Conservation (phyloP, 2,113 vertebrate genomes). For the Trichomycterus rosablanca region DNA sequence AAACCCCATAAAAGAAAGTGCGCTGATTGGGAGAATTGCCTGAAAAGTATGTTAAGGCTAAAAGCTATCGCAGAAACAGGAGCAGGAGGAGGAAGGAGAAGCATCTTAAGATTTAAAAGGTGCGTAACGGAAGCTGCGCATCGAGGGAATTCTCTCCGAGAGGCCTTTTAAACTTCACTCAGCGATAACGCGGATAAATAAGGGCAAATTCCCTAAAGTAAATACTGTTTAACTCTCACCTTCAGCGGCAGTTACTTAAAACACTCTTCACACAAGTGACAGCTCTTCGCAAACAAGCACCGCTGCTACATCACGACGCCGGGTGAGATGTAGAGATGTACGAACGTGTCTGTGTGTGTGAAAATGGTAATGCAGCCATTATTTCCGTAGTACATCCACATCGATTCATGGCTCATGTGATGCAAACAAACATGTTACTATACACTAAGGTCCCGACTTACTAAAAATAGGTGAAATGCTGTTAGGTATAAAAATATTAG, state of each 20-base stretch:
- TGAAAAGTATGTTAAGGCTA: slow-evolving; percentile 58
- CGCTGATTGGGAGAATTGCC: too few species aligned
- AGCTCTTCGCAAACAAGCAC: slow-evolving; percentile 50
- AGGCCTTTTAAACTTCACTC: slow-evolving; percentile 62
- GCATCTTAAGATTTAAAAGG: slow-evolving; percentile 63
- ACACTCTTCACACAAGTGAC: slow-evolving; percentile 63
- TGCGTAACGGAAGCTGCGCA: slow-evolving; percentile 58
- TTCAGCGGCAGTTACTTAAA: slow-evolving; percentile 66
- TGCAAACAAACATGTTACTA: too few species aligned
- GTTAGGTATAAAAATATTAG: too few species aligned
- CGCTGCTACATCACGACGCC: too few species aligned
- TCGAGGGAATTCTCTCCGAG: slow-evolving; percentile 63
- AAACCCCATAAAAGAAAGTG: slow-evolving; percentile 48
- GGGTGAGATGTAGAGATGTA: too few species aligned
- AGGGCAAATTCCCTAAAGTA: slow-evolving; percentile 62
- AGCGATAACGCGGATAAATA: slow-evolving; percentile 69
- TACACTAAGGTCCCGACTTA: too few species aligned
- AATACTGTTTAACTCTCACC: slow-evolving; percentile 72
- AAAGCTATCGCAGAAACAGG: slow-evolving; percentile 36
- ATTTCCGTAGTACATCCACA: too few species aligned
- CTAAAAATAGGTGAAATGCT: too few species aligned
- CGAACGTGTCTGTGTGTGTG: too few species aligned
- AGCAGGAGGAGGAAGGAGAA: slow-evolving; percentile 49
- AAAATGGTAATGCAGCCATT: too few species aligned
- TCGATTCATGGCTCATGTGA: too few species aligned